These are phyloP conservation scores for Psilopsiagon aymara DNA, from an alignment of 2,113 vertebrate species.

Conservation along the genomic window DNA sequence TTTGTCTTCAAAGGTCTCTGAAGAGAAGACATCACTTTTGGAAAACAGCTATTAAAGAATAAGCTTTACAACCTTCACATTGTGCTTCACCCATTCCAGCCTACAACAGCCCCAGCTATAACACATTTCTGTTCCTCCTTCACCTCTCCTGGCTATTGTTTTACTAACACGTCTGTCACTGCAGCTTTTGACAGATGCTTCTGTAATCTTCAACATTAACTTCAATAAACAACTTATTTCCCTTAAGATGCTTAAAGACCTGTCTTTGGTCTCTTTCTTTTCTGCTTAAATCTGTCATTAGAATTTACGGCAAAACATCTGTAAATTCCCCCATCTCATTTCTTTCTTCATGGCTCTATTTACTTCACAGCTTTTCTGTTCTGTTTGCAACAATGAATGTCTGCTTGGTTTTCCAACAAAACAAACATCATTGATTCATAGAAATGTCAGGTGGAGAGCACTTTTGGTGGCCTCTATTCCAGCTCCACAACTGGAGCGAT, in stretches of 20 bases:
- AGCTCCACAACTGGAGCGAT: not conserved
- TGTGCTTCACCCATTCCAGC: not conserved
- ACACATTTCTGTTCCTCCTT: not conserved
- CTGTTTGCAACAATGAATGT: not conserved
- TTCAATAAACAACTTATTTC: conserved; percentile 28
- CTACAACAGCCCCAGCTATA: not conserved
- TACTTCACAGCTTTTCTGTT: not conserved
- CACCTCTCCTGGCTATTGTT: not conserved
- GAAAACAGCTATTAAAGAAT: not conserved
- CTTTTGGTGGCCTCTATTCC: not conserved
- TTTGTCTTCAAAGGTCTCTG: not conserved
- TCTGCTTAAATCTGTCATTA: not conserved
- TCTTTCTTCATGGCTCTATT: not conserved
- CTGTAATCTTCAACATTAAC: conserved; percentile 6
- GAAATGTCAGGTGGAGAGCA: not conserved
- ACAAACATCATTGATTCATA: not conserved
- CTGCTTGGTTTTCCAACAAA: not conserved
- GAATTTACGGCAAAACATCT: conserved; percentile 16
- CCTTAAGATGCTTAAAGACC: not conserved
- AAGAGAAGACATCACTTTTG: not conserved
- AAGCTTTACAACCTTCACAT: not conserved
- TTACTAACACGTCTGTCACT: not conserved
- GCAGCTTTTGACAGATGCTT: not conserved
- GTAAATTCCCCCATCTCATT: not conserved
- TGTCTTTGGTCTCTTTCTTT: not conserved